phyloP scores from a whole-genome alignment of 2,797 vertebrate species.

The Cheirogaleus major region DNA sequence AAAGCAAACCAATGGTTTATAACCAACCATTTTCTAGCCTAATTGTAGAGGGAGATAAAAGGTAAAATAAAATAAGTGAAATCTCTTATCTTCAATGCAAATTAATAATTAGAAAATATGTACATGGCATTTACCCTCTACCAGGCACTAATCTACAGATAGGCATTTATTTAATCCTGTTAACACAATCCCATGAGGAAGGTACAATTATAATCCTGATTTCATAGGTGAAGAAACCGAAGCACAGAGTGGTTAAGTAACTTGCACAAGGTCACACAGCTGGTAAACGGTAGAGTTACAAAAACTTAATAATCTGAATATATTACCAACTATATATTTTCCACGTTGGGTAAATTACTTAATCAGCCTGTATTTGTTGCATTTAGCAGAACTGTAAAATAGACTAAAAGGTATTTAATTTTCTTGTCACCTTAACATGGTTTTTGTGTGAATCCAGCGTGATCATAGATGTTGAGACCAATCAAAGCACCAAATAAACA shows the following conservation, averaged over 20 bases:
- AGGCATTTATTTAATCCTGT: background rate
- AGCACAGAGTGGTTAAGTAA: background rate
- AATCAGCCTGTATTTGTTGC: background rate
- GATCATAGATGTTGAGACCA: background rate
- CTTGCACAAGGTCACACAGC: background rate
- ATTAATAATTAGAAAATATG: background rate
- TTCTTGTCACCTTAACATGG: background rate
- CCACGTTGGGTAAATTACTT: background rate
- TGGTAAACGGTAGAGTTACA: background rate
- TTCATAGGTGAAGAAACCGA: background rate
- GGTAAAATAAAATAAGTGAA: background rate
- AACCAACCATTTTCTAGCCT: background rate
- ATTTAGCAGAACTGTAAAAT: background rate
- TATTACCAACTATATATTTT: background rate
- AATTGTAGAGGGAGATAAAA: background rate
- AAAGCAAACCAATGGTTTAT: background rate
- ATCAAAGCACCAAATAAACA: background rate
- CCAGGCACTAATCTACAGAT: background rate
- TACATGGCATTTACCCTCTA: background rate
- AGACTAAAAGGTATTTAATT: background rate
- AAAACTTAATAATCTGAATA: background rate
- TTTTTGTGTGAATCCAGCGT: background rate
- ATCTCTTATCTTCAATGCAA: background rate
- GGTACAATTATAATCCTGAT: background rate
- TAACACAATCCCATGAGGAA: background rate